Evolutionary conservation across 37 sponge, comb jelly and placozoan species (phyloP).

Genomic region (Spongia lamella): DNA sequence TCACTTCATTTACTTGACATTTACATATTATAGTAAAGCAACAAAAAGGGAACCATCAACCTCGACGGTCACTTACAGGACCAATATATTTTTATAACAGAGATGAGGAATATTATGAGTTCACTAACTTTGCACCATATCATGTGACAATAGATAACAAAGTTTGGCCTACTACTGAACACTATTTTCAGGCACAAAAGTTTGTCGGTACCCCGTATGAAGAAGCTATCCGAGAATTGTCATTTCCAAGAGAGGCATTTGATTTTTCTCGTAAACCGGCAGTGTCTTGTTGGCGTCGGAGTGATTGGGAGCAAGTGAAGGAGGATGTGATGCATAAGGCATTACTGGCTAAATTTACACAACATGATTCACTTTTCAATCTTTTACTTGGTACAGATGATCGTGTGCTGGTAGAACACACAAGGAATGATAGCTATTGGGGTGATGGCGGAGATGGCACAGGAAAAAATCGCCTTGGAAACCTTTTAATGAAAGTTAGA

Average conservation of each 20-base stretch:
- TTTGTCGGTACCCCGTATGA: conserved; percentile 60
- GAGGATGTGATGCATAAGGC: conserved; percentile 55
- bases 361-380: conserved; percentile 14
- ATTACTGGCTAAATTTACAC: conserved; percentile 60
- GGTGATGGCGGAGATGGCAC: conserved; percentile 71
- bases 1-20: too few species aligned
- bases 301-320: conserved; percentile 63
- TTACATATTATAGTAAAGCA: too few species aligned
- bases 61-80: background rate
- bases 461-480: conserved; percentile 54
- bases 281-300: conserved; percentile 40
- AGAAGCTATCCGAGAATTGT: conserved; percentile 8
- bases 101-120: conserved; percentile 63
- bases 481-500: conserved; percentile 36
- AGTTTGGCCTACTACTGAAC: conserved; percentile 57
- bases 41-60: too few species aligned
- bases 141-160: conserved; percentile 22
- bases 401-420: conserved; percentile 42
- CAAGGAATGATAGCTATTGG: conserved; percentile 56
- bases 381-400: conserved; percentile 34
- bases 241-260: conserved; percentile 49
- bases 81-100: conserved; percentile 62
- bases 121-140: conserved; percentile 55
- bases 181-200: conserved; percentile 81
- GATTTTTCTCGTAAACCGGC: conserved; percentile 42